phyloP scores from a whole-genome alignment of 2,797 vertebrate species.

The Tiaroga cobitis region DNA sequence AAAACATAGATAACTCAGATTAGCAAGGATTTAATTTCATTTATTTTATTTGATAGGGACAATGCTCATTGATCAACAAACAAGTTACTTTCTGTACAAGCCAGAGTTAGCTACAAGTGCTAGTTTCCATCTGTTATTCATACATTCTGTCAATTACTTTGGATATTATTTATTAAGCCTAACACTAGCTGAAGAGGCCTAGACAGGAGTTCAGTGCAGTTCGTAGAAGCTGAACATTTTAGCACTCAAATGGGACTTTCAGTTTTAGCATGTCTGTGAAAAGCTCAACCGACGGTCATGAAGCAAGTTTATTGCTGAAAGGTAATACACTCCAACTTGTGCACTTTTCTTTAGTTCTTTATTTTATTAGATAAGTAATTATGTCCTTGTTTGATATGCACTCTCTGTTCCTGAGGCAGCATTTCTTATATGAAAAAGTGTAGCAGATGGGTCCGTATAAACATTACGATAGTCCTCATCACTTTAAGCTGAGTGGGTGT shows the following conservation, averaged over 20 bases:
- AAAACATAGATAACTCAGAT: not conserved
- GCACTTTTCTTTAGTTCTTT: not conserved
- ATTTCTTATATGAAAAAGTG: not conserved
- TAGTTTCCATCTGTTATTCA: too few species aligned
- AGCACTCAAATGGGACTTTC: conserved; percentile 42
- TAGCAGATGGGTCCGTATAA: conserved; percentile 13
- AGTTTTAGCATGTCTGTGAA: conserved; percentile 38
- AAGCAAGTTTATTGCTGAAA: not conserved
- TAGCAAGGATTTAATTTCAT: not conserved
- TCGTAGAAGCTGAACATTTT: conserved; percentile 22
- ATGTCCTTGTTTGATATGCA: not conserved
- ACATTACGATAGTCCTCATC: not conserved
- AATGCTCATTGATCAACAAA: too few species aligned
- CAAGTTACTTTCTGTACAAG: too few species aligned
- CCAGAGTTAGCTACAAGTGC: too few species aligned
- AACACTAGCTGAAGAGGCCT: not conserved
- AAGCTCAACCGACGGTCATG: conserved; percentile 24
- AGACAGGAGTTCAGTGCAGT: conserved; percentile 25
- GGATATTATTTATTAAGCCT: not conserved
- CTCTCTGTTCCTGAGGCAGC: not conserved
- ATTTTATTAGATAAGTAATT: not conserved
- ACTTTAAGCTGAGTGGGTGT: not conserved
- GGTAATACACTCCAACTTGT: not conserved
- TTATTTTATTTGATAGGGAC: too few species aligned
- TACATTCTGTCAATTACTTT: not conserved